Evolutionary conservation across 2,797 vertebrate genomes (phyloP).

Genomic region (Octomys mimax): DNA sequence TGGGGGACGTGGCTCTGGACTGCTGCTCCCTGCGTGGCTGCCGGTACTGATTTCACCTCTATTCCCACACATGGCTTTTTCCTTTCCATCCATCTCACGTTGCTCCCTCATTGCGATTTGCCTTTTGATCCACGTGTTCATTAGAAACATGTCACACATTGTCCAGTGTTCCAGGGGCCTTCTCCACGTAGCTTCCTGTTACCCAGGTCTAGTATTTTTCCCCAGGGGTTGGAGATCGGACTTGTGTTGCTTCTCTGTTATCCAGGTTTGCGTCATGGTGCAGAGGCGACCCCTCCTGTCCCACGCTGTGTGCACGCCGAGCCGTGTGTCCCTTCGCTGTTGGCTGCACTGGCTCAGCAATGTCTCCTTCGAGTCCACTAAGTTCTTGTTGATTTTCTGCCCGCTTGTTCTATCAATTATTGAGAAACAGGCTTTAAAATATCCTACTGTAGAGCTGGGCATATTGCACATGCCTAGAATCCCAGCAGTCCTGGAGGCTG

Average conservation of each 20-base stretch:
- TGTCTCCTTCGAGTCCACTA: not conserved
- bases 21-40: not conserved
- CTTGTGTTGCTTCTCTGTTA: no score
- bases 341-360: no score
- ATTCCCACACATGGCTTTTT: not conserved
- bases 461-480: not conserved
- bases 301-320: no score
- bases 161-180: not conserved
- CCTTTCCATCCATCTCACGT: not conserved
- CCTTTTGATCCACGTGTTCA: not conserved
- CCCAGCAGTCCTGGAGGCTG: not conserved
- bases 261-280: not conserved
- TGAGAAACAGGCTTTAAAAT: not conserved
- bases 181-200: not conserved
- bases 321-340: not conserved
- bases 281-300: not conserved
- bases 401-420: not conserved
- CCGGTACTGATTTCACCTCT: not conserved
- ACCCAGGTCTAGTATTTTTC: not conserved
- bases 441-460: not conserved
- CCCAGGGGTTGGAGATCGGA: not conserved
- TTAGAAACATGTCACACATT: not conserved
- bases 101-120: not conserved
- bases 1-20: not conserved
- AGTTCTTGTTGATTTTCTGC: not conserved